phyloP scores from a whole-genome alignment of 2,797 vertebrate genomes.

The Spinibarbus caldwelli region DNA sequence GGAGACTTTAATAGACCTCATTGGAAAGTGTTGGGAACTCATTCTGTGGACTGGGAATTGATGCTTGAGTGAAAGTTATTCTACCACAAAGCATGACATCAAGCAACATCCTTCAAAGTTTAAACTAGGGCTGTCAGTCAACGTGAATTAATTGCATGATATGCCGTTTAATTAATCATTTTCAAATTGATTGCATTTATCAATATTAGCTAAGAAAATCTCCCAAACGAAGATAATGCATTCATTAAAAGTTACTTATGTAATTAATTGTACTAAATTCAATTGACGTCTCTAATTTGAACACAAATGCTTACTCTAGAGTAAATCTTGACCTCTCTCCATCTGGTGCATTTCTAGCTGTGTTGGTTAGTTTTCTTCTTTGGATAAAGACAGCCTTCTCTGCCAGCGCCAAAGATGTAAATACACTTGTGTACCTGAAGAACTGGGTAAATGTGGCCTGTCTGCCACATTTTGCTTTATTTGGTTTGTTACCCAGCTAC shows the following conservation, averaged over 20 bases:
- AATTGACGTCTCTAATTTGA: neutral
- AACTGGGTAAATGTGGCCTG: slow-evolving; percentile 3
- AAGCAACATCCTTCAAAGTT: slow-evolving; percentile 13
- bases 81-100: slow-evolving; percentile 1
- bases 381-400: neutral
- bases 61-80: slow-evolving; percentile 20
- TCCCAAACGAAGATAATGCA: neutral
- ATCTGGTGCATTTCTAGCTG: neutral
- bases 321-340: neutral
- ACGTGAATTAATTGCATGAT: neutral
- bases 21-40: neutral
- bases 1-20: slow-evolving; percentile 4
- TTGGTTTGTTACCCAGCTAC: slow-evolving; percentile 20
- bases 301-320: neutral
- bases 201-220: neutral
- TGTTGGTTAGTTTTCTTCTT: neutral
- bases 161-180: neutral
- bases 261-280: neutral
- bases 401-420: neutral
- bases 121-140: neutral
- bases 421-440: slow-evolving; percentile 2
- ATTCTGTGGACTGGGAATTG: neutral
- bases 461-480: slow-evolving; percentile 49
- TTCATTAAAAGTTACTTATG: neutral
- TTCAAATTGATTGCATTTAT: neutral